A percentile compares a stretch with the other conserved stretches of the same genome.
These are phyloP conservation scores for Unio pictorum DNA, from an alignment of 2,888 invertebrate species.

Conservation along the genomic window DNA sequence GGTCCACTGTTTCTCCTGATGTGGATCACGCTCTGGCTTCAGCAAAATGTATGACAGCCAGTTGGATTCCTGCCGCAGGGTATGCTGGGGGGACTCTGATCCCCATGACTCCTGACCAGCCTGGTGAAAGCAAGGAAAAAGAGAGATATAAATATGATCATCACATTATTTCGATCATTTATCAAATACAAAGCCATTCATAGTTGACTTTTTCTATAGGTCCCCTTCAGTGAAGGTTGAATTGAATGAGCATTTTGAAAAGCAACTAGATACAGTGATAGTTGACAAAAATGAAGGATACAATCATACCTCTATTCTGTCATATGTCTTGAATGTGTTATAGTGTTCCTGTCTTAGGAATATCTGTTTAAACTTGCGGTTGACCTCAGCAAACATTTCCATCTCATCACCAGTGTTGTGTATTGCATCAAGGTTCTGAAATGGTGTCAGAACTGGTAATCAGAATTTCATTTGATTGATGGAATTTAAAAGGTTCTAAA, in stretches of 20 bases:
- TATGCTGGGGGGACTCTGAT: constrained; percentile 60
- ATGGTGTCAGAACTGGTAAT: not conserved
- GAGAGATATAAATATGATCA: not conserved
- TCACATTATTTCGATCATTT: not conserved
- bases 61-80: constrained; percentile 66
- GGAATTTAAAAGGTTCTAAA: not conserved
- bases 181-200: too few species aligned
- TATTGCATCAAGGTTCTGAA: constrained; percentile 62
- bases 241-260: too few species aligned
- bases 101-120: constrained; percentile 65
- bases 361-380: constrained; percentile 63
- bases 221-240: too few species aligned
- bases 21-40: constrained; percentile 58
- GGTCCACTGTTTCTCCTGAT: constrained; percentile 64
- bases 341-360: constrained; percentile 68
- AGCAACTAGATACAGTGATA: too few species aligned
- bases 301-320: constrained; percentile 61
- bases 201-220: too few species aligned
- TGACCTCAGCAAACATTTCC: constrained; percentile 69
- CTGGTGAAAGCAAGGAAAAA: constrained; percentile 19
- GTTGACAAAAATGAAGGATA: too few species aligned
- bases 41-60: constrained; percentile 66
- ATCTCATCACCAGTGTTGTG: constrained; percentile 68
- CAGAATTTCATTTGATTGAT: too few species aligned
- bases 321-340: constrained; percentile 68